phyloP scores from a whole-genome alignment of 2,888 invertebrate genomes.

The Argyresthia goedartella region DNA sequence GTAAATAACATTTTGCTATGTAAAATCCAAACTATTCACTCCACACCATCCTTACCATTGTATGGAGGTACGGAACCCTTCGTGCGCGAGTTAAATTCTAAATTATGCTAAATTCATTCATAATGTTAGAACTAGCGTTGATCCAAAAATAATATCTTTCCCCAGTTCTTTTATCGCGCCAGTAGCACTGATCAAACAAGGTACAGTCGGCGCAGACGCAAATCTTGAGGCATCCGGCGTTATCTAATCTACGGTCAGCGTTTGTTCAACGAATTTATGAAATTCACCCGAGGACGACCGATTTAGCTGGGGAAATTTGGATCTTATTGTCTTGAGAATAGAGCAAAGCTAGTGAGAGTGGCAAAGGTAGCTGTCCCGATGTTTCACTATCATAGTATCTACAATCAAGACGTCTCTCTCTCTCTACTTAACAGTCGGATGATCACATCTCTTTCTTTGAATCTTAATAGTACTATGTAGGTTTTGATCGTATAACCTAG shows the following conservation, averaged over 20 bases:
- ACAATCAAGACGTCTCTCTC: not conserved
- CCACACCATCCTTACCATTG: no score
- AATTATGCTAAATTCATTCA: no score
- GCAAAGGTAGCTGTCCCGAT: not conserved
- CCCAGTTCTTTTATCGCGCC: slow-evolving; percentile 21
- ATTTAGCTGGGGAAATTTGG: not conserved
- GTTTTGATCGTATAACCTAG: no score
- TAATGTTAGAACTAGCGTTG: no score
- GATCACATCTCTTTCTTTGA: no score
- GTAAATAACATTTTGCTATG: no score
- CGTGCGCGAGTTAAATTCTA: no score
- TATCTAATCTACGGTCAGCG: slow-evolving; percentile 69
- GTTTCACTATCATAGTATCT: not conserved
- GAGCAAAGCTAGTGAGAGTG: not conserved
- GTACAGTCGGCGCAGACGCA: slow-evolving; percentile 12
- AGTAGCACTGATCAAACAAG: slow-evolving; percentile 26
- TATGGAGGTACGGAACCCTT: no score
- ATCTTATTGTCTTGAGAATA: not conserved
- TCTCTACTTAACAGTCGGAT: no score
- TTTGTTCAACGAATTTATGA: slow-evolving; percentile 39
- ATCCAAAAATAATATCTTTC: no score
- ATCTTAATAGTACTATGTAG: no score
- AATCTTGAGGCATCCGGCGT: slow-evolving; percentile 42
- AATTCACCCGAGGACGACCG: slow-evolving; percentile 24
- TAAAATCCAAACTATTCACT: no score